phyloP scores from a whole-genome alignment of 2,888 invertebrate genomes.

The Phaedon cochleariae region DNA sequence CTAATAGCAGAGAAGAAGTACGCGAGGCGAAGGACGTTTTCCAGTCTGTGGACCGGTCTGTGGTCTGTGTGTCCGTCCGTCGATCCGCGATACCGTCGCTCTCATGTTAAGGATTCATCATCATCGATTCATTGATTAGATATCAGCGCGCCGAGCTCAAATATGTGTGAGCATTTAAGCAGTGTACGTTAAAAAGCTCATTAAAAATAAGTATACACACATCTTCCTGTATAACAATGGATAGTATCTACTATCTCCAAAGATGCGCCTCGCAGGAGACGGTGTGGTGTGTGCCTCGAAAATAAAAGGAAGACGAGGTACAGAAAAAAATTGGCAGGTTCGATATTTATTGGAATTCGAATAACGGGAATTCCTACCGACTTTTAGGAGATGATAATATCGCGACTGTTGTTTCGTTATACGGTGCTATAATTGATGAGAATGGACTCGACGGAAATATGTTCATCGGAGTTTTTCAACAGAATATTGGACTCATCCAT shows the following conservation, averaged over 20 bases:
- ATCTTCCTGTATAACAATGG: constrained; percentile 23
- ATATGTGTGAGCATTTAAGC: constrained; percentile 55
- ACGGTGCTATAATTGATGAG: constrained; percentile 12
- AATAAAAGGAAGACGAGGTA: constrained; percentile 8
- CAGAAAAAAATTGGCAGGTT: constrained; percentile 29
- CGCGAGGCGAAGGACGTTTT: constrained; percentile 38
- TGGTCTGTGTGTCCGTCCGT: constrained; percentile 31
- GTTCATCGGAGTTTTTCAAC: not conserved
- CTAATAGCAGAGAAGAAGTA: constrained; percentile 33
- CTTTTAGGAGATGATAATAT: constrained; percentile 6
- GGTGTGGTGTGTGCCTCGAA: constrained; percentile 21
- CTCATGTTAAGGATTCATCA: constrained; percentile 57
- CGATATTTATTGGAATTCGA: constrained; percentile 31
- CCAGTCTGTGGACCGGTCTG: constrained; percentile 57
- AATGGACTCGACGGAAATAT: not conserved
- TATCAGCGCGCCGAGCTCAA: constrained; percentile 54
- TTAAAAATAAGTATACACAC: constrained; percentile 47
- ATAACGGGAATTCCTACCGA: constrained; percentile 22
- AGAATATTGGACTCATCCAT: not conserved
- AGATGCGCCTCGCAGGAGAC: constrained; percentile 37
- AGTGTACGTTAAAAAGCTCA: constrained; percentile 52
- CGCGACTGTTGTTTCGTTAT: constrained; percentile 6
- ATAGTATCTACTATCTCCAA: constrained; percentile 24
- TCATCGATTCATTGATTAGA: constrained; percentile 62
- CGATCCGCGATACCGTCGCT: constrained; percentile 56